Evolutionary conservation across 1,140 invertebrate genomes (phyloP), one percentile per base, ranked within the genome.

Genomic region (Aplysia californica): DNA sequence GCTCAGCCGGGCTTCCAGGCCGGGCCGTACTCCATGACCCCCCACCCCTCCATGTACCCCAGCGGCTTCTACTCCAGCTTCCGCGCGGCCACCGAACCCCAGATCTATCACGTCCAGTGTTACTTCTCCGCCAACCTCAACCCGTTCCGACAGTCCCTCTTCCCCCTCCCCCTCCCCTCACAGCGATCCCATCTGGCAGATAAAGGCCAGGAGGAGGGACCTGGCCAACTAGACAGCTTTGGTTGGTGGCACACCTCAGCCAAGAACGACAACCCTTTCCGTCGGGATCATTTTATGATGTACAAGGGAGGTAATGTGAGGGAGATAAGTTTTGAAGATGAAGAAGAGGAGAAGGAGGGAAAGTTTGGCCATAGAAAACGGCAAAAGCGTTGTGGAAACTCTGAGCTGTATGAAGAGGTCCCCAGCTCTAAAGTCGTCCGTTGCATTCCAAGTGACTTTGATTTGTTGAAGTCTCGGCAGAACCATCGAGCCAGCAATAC

Each of bases 131-230:
- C 76, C 35, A 61, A 56, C 21, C 38, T 65, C 5, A 44, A 55
- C 29, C 75, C 75, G 15, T 80, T 80, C 2, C 61, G 38, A 35
- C 26, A 71, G 31, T 15, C 36, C 15, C n/a, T 74, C 44, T 18
- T n/a, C 58, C 78, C 84, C 82, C 64, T 90, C 87, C 4, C 83
- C 77, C 82, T 92, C 91, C 82, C 93, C 92, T 33, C 91, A 91
- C 80, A 93, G 92, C 77, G 93, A 91, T 2, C 92, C 92, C 20
- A 91, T 91, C 26, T 91, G 92, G 84, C 93, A 92, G 76, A 93
- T 92, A 0, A 91, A 91, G 79, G 90, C 88, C 76, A 91, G 86
- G 78, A 93, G 92, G 81, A 93, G 92, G 64, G 92, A 85, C 36
- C 84, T 74, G 65, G 91, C 89, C 18, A 92, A 86, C 72, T 88